Evolutionary conservation across 2,113 vertebrate species (phyloP), one percentile per base, ranked within the genome.

Genomic region (Nibea albiflora): DNA sequence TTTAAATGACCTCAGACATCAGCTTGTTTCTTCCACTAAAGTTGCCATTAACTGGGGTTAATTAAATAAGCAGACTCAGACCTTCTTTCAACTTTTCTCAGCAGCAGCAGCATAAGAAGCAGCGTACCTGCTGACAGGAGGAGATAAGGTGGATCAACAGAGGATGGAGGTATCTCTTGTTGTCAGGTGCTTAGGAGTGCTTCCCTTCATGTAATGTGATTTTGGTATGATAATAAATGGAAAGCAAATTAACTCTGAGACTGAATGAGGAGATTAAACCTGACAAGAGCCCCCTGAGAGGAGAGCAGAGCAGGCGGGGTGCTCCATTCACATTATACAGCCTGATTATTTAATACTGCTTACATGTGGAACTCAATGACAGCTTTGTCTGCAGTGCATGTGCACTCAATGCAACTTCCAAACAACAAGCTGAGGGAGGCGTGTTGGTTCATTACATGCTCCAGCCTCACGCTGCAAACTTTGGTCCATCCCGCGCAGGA

Each of bases 101-200:
- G 46, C 42, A 0, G 35, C 35, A 35, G 35, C 35, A 39, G 35
- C 35, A 39, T 58, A 1, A 17, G 4, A n/a, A 5, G 54, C 1
- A 8, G 42, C 22, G 24, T 17, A 5, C 58, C 53, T 64, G 44
- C 74, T 68, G 74, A 58, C 69, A 60, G 75, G 17, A 19, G 70
- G n/a, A 26, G 73, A 80, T 63, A 39, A 56, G 42, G n/a, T 4
- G 54, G 12, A 10, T 19, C 6, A 8, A 28, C 35, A 64, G 26
- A 8, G 63, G 81, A n/a, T 22, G 57, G 35, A 39, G 8, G 8
- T 56, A n/a, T 60, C 62, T 65, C 56, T 39, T 69, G 69, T n/a
- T 73, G 15, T 65, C n/a, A 53, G 22, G 31, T 42, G 67, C 66
- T 65, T 4, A 46, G 24, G 49, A 53, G 53, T 10, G 35, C 28